Evolutionary conservation across 2,113 vertebrate species (phyloP).

Genomic region (Pygathrix nemaeus): DNA sequence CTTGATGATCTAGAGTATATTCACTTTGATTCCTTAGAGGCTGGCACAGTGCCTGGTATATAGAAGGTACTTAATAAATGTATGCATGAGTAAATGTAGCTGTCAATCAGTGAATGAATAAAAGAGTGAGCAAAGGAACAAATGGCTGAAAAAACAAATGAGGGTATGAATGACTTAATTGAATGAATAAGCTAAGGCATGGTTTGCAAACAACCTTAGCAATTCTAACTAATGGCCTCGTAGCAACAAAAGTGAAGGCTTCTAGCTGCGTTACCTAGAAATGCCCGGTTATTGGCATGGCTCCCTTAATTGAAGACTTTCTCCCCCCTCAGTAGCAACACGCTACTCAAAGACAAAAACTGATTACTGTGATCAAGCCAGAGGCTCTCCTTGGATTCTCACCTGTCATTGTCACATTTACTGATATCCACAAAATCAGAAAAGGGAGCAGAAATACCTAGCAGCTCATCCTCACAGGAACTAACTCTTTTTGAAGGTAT

Average conservation of each 20-base stretch:
- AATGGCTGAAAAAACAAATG: neutral
- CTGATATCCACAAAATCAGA: neutral
- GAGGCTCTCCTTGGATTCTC: neutral
- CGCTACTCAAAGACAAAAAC: neutral
- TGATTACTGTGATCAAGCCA: neutral
- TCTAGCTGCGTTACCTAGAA: neutral
- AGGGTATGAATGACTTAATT: neutral
- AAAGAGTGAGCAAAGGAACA: neutral
- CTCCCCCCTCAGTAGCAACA: neutral
- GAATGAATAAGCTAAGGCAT: neutral
- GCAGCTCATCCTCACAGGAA: fast-evolving
- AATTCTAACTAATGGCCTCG: neutral
- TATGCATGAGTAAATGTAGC: conserved; percentile 4
- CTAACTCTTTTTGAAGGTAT: neutral
- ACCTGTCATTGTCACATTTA: fast-evolving
- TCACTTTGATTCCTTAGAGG: neutral
- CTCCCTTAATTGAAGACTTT: neutral
- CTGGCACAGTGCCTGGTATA: neutral
- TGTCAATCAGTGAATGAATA: neutral
- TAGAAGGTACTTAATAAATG: neutral
- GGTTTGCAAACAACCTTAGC: neutral
- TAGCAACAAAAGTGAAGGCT: neutral
- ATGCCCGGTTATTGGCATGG: neutral
- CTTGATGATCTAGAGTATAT: neutral
- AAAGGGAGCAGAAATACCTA: neutral